These are phyloP conservation scores for Carlito syrichta DNA, from an alignment of 2,113 vertebrate genomes.

Conservation along the genomic window DNA sequence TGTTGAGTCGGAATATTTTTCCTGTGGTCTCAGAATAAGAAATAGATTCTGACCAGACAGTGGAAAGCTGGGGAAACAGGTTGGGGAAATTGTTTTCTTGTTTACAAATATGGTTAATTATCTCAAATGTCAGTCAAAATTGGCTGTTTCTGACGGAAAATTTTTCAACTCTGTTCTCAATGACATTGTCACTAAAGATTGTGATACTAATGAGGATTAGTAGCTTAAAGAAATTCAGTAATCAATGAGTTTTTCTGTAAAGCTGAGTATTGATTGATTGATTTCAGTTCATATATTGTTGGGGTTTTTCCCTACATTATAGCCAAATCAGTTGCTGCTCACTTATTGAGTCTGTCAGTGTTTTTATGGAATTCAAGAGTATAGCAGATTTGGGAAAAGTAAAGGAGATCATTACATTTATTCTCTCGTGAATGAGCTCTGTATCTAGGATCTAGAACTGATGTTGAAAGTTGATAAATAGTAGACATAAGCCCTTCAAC, in stretches of 20 bases:
- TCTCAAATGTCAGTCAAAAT: conserved; percentile 14
- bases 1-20: neutral
- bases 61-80: neutral
- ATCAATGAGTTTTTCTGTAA: neutral
- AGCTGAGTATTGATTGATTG: neutral
- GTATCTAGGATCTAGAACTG: neutral
- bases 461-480: neutral
- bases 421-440: neutral
- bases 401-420: neutral
- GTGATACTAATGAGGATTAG: neutral
- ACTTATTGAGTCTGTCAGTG: neutral
- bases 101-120: neutral
- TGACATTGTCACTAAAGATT: neutral
- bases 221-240: neutral
- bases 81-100: neutral
- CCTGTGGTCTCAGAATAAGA: neutral
- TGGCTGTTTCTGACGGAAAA: neutral
- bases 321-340: neutral
- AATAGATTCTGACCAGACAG: neutral
- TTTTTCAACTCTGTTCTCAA: neutral
- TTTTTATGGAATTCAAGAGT: neutral
- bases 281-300: neutral
- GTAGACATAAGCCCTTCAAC: neutral
- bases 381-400: neutral
- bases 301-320: neutral